These are phyloP conservation scores for Tridacna gigas DNA, from an alignment of 2,888 invertebrate species.

Conservation along the genomic window DNA sequence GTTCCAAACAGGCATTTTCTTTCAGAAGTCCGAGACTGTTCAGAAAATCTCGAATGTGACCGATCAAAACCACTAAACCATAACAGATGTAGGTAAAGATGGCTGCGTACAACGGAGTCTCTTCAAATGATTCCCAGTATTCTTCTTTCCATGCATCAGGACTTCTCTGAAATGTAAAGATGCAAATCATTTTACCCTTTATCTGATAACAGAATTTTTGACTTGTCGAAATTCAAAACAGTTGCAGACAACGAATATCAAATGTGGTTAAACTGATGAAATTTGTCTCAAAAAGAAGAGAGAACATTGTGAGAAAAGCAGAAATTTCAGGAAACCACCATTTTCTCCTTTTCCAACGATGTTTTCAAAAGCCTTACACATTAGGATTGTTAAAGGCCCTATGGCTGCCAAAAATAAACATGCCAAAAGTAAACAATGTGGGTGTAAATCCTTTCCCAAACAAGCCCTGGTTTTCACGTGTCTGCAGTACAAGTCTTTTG, in stretches of 20 bases:
- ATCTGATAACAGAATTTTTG: no score
- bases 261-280: no score
- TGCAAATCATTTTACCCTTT: not conserved
- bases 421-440: no score
- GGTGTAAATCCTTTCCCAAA: no score
- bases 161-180: slow-evolving; percentile 25
- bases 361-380: not conserved
- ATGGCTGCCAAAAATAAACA: no score
- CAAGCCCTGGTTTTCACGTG: no score
- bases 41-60: slow-evolving; percentile 95
- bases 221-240: no score
- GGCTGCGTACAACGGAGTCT: slow-evolving; percentile 92
- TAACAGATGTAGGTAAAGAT: slow-evolving; percentile 95
- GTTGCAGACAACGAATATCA: no score
- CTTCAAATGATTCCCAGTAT: slow-evolving; percentile 87
- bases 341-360: not conserved
- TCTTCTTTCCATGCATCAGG: slow-evolving; percentile 46
- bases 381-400: not conserved
- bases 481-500: no score
- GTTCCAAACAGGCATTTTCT: slow-evolving; percentile 74
- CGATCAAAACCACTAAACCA: slow-evolving; percentile 95
- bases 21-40: slow-evolving; percentile 86
- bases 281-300: not conserved
- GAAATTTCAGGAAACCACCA: not conserved
- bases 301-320: slow-evolving; percentile 18